Conservation (phyloP, 2,113 vertebrate genomes). For the Brachypodius melanocephalos region DNA sequence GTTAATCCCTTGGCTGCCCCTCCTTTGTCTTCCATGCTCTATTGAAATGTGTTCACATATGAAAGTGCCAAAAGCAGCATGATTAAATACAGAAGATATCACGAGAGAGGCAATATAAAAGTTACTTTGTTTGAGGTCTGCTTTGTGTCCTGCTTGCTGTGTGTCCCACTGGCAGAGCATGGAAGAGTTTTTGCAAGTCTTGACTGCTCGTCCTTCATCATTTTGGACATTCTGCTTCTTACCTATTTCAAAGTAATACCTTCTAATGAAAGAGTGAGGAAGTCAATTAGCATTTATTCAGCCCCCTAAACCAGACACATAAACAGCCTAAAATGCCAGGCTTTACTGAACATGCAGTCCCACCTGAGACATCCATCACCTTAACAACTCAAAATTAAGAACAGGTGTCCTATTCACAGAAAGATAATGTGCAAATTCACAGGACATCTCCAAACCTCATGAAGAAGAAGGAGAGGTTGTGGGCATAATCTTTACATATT, state of each 20-base stretch:
- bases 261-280: neutral
- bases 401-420: neutral
- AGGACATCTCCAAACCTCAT: neutral
- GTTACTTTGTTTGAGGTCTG: neutral
- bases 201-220: neutral
- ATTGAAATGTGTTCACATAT: fast-evolving
- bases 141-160: neutral
- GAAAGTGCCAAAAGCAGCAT: neutral
- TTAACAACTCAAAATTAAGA: neutral
- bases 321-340: neutral
- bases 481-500: neutral
- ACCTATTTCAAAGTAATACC: neutral
- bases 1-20: neutral
- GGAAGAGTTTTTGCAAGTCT: neutral
- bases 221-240: neutral
- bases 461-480: neutral
- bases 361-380: neutral
- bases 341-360: neutral
- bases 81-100: neutral
- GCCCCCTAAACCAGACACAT: neutral
- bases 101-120: neutral
- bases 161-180: neutral
- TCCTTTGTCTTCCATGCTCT: neutral
- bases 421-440: neutral
- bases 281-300: neutral